These are phyloP conservation scores for Pangasianodon hypophthalmus DNA, from an alignment of 2,113 vertebrate species.

Conservation along the genomic window DNA sequence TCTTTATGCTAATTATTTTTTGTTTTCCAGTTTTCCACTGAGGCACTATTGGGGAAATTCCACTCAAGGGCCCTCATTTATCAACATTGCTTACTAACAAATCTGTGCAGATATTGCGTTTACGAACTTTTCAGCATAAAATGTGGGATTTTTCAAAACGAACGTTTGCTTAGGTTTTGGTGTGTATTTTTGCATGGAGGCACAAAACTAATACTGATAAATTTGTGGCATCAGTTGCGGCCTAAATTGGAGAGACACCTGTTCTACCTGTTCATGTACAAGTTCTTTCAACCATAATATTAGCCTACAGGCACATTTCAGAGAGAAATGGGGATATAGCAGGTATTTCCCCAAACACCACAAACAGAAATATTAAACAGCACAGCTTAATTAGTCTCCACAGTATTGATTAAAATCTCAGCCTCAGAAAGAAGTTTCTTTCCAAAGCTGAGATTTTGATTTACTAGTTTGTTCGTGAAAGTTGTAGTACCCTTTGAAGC, in stretches of 20 bases:
- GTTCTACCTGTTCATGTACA: background rate
- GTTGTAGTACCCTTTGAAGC: background rate
- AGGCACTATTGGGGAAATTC: conserved; percentile 30
- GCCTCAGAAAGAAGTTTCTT: background rate
- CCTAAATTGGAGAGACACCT: background rate
- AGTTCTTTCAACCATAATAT: background rate
- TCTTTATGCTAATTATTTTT: conserved; percentile 25
- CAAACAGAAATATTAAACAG: background rate
- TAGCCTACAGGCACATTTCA: background rate
- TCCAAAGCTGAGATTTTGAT: background rate
- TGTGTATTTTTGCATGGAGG: background rate
- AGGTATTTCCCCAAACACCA: background rate
- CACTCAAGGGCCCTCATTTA: conserved; percentile 17
- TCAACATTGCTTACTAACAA: background rate
- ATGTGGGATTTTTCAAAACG: background rate
- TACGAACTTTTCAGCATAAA: background rate
- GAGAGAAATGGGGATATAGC: background rate
- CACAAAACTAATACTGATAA: background rate
- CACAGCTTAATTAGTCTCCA: background rate
- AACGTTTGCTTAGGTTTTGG: background rate
- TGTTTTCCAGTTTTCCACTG: conserved; percentile 13
- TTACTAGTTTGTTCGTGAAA: background rate
- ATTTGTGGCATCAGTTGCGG: background rate
- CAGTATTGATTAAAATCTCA: background rate
- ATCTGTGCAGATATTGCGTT: conserved; percentile 1